phyloP scores from a whole-genome alignment of 2,113 vertebrate species.

The Sturnus vulgaris region DNA sequence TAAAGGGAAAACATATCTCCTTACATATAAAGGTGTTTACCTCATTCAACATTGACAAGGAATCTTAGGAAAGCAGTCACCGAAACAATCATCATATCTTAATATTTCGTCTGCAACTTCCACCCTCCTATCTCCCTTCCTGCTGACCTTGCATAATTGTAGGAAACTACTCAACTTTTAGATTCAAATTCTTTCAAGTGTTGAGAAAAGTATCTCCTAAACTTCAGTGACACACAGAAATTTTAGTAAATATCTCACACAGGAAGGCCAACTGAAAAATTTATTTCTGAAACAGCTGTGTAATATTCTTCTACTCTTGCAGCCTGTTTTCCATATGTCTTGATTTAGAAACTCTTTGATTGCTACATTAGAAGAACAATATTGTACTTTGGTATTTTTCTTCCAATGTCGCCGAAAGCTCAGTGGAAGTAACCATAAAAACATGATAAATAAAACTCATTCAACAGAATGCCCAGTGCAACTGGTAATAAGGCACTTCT shows the following conservation, averaged over 20 bases:
- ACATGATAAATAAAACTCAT: conserved; percentile 4
- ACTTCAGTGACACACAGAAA: neutral
- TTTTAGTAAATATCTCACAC: neutral
- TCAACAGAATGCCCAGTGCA: neutral
- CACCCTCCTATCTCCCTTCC: neutral
- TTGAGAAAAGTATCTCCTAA: neutral
- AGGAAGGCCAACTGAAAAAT: neutral
- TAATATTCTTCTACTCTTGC: neutral
- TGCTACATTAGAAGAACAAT: neutral
- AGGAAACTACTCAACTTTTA: neutral
- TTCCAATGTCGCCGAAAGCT: neutral
- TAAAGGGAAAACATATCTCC: neutral
- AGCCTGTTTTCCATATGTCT: neutral
- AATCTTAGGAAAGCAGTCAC: neutral
- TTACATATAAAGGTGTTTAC: neutral
- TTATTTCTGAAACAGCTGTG: neutral
- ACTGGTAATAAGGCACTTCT: neutral
- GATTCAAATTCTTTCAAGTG: neutral
- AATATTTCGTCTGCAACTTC: neutral
- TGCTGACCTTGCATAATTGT: neutral
- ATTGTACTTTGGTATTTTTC: neutral
- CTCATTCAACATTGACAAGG: neutral
- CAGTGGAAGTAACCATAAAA: neutral
- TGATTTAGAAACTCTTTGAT: neutral
- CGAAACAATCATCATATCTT: neutral